A percentile compares a stretch with the other conserved stretches of the same genome.
Evolutionary conservation across 2,888 invertebrate species (phyloP).

Genomic region (Nomada flava): DNA sequence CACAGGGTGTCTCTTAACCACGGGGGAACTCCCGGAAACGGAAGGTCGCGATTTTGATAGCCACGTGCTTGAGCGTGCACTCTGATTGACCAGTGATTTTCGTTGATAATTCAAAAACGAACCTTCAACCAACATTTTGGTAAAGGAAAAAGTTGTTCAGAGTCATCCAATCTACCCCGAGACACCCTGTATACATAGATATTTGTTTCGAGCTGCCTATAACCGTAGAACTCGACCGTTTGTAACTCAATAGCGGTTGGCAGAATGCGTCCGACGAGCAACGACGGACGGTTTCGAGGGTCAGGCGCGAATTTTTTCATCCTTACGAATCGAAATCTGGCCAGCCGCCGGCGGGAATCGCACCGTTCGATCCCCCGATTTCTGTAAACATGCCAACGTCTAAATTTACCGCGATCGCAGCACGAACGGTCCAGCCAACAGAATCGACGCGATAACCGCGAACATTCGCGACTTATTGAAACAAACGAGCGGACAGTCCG

Average conservation of each 20-base stretch:
- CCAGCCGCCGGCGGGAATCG: conserved; percentile 16
- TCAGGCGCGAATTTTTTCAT: background rate
- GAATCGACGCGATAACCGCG: background rate
- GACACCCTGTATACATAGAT: too few relatives aligned
- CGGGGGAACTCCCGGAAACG: too few relatives aligned
- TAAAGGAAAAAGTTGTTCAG: too few relatives aligned
- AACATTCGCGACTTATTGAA: background rate
- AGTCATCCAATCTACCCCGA: too few relatives aligned
- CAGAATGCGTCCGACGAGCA: background rate
- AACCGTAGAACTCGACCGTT: conserved; percentile 18
- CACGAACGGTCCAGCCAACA: background rate
- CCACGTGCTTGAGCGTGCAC: too few relatives aligned
- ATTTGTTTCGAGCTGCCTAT: background rate
- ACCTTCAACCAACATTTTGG: too few relatives aligned
- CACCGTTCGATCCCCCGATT: conserved; percentile 18
- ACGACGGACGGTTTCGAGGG: background rate
- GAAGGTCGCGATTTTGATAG: too few relatives aligned
- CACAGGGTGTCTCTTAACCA: too few relatives aligned
- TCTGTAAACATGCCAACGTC: conserved; percentile 33
- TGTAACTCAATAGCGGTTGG: conserved; percentile 22
- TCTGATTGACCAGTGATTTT: too few relatives aligned
- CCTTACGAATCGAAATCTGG: conserved; percentile 24
- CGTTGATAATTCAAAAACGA: too few relatives aligned
- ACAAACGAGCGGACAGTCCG: conserved; percentile 2
- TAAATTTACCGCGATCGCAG: conserved; percentile 29